phyloP scores from a whole-genome alignment of 2,113 vertebrate species.

The Hippolais icterina region DNA sequence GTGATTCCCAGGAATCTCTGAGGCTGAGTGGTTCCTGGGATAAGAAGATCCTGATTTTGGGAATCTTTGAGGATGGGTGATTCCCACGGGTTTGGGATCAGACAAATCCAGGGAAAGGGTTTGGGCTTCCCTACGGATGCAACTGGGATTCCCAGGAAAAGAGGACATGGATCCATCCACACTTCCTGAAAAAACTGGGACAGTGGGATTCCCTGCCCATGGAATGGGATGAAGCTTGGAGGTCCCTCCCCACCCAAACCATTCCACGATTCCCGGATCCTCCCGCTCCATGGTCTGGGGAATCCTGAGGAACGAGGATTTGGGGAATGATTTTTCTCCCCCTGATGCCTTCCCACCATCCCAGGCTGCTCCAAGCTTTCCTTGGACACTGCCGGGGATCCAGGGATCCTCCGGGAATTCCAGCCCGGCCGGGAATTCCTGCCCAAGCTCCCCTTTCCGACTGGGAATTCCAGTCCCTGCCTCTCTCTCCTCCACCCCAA shows the following conservation, averaged over 20 bases:
- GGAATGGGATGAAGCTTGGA: not conserved
- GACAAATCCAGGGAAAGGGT: not conserved
- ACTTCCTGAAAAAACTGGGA: not conserved
- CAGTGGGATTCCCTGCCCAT: not conserved
- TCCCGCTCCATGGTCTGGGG: rapidly evolving
- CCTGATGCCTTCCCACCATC: rapidly evolving
- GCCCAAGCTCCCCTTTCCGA: not conserved
- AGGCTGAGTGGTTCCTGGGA: too few relatives aligned
- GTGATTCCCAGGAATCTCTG: too few relatives aligned
- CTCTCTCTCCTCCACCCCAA: not conserved
- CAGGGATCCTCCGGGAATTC: not conserved
- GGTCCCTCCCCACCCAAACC: not conserved
- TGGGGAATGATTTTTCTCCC: not conserved
- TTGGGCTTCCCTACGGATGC: not conserved
- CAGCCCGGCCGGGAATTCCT: not conserved
- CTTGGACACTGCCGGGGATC: rapidly evolving
- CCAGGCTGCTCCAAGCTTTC: rapidly evolving
- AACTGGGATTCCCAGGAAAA: not conserved
- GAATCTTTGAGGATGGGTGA: not conserved
- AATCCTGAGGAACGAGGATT: not conserved
- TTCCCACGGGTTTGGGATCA: rapidly evolving
- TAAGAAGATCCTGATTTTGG: too few relatives aligned
- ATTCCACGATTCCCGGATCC: not conserved
- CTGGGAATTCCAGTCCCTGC: not conserved
- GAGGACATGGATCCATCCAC: not conserved